A percentile compares a stretch with the other conserved stretches of the same genome.
Conservation (phyloP, 2,797 vertebrate genomes). For the Peromyscus attwateri region DNA sequence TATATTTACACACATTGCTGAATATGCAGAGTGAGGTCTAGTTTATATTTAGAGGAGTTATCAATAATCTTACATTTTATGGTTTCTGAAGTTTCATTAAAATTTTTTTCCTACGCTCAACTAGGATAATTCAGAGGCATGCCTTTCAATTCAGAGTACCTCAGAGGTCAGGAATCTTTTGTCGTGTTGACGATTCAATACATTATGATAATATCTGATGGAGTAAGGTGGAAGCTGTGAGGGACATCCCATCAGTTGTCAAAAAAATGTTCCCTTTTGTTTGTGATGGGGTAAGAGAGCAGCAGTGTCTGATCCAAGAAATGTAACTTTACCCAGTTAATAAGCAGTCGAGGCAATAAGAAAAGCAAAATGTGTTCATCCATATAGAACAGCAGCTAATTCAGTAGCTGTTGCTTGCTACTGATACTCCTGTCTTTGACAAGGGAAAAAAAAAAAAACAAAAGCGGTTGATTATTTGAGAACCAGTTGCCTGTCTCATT, state of each 20-base stretch:
- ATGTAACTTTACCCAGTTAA: conserved; percentile 10
- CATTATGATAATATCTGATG: neutral
- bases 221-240: neutral
- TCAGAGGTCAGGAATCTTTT: neutral
- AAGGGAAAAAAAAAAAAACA: neutral
- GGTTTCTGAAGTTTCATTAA: conserved; percentile 36
- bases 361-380: neutral
- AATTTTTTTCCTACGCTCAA: neutral
- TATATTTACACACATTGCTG: neutral
- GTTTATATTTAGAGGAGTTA: neutral
- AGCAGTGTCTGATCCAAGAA: conserved; percentile 46
- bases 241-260: neutral
- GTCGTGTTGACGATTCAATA: neutral
- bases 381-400: neutral
- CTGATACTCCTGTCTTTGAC: neutral
- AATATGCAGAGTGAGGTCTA: neutral
- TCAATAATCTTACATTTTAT: neutral
- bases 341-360: neutral
- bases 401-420: neutral
- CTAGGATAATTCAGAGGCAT: neutral
- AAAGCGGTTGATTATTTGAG: neutral
- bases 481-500: neutral
- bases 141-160: conserved; percentile 30
- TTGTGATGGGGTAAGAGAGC: neutral
- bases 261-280: neutral